These are phyloP conservation scores for Eulemur macaco DNA, from an alignment of 2,113 vertebrate species.

Conservation along the genomic window DNA sequence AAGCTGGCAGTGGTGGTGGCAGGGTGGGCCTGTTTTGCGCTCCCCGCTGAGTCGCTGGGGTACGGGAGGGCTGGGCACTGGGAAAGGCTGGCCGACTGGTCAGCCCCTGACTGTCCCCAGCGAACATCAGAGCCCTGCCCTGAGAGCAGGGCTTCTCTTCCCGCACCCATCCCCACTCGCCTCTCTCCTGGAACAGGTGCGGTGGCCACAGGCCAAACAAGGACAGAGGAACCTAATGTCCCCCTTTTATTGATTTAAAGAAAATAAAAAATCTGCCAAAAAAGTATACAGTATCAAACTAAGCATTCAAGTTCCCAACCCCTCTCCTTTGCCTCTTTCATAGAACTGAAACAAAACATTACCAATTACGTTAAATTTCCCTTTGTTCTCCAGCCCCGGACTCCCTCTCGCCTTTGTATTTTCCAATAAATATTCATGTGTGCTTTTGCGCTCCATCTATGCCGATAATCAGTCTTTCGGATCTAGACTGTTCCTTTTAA, in stretches of 20 bases:
- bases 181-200: not conserved
- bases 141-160: not conserved
- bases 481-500: not conserved
- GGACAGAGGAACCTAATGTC: not conserved
- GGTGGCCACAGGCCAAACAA: not conserved
- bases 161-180: too few relatives aligned
- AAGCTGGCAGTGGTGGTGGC: not conserved
- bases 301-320: not conserved
- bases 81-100: not conserved
- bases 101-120: not conserved
- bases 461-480: not conserved
- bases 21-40: not conserved
- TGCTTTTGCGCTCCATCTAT: not conserved
- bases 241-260: not conserved
- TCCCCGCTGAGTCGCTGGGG: not conserved
- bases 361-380: not conserved
- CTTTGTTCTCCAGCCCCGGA: not conserved
- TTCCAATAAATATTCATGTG: not conserved
- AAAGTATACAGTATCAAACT: not conserved
- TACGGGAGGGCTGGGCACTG: too few relatives aligned
- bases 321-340: not conserved
- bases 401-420: not conserved
- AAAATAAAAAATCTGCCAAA: not conserved
- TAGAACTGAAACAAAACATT: not conserved
- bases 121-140: not conserved